Percentiles rank a stretch among this genome's conserved stretches.
Conservation (phyloP, 2,113 vertebrate species). For the Phalacrocorax pelagicus region DNA sequence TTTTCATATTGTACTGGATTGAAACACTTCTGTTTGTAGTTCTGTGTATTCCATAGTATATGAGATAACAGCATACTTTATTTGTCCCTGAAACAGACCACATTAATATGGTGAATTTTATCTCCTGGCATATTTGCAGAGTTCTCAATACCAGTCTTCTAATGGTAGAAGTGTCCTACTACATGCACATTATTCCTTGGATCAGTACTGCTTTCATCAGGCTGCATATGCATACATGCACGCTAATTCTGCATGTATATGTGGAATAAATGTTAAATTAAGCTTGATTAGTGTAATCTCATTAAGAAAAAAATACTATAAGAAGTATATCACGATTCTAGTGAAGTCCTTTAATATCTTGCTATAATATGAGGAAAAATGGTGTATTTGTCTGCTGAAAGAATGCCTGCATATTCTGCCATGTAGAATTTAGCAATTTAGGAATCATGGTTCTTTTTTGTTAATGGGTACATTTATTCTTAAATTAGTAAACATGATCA, state of each 20-base stretch:
- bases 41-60: conserved; percentile 52
- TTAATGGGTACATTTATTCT: neutral
- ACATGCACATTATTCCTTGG: neutral
- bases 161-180: neutral
- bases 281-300: conserved; percentile 20
- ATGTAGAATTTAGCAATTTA: neutral
- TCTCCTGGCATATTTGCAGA: conserved; percentile 24
- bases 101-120: neutral
- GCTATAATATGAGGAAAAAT: neutral
- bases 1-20: conserved; percentile 75
- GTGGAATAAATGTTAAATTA: conserved; percentile 13
- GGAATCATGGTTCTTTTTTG: neutral
- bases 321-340: neutral
- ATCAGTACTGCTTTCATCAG: neutral
- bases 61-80: conserved; percentile 54
- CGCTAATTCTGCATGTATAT: neutral
- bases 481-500: conserved; percentile 3
- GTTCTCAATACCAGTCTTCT: neutral
- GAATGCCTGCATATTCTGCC: neutral
- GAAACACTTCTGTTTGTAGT: conserved; percentile 77
- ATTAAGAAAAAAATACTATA: conserved; percentile 36
- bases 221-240: neutral
- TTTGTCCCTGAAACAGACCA: conserved; percentile 56
- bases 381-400: neutral
- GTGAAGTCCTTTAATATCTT: conserved; percentile 19